phyloP scores from a whole-genome alignment of 2,888 invertebrate genomes.

The Agrotis segetum region DNA sequence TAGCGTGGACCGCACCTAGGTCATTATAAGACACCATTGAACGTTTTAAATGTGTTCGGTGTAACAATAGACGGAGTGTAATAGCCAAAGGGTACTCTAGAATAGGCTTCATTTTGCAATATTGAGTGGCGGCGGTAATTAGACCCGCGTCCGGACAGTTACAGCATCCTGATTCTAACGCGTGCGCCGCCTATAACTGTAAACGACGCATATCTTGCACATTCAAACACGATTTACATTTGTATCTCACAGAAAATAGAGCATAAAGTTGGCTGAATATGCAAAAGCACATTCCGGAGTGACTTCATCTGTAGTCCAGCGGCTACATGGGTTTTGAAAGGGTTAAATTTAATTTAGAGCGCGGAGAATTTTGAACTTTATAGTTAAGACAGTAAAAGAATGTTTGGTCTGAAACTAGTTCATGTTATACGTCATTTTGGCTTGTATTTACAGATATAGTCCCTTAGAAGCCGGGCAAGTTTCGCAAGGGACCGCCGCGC shows the following conservation, averaged over 20 bases:
- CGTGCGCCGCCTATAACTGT: conserved; percentile 65
- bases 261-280: conserved; percentile 58
- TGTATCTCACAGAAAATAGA: conserved; percentile 34
- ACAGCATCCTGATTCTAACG: conserved; percentile 89
- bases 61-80: conserved; percentile 84
- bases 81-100: conserved; percentile 83
- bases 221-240: conserved; percentile 43
- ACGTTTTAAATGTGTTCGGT: conserved; percentile 81
- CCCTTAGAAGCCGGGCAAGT: conserved; percentile 85
- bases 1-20: conserved; percentile 77
- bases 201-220: conserved; percentile 57
- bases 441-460: conserved; percentile 74
- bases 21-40: conserved; percentile 81
- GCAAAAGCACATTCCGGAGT: conserved; percentile 65
- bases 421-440: conserved; percentile 32
- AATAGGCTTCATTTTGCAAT: conserved; percentile 88
- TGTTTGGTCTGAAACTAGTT: conserved; percentile 25
- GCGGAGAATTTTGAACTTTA: conserved; percentile 43
- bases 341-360: conserved; percentile 64
- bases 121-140: conserved; percentile 88
- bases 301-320: conserved; percentile 69
- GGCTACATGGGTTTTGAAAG: conserved; percentile 59
- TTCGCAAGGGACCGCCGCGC: conserved; percentile 87
- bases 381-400: neutral
- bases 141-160: conserved; percentile 86